Evolutionary conservation across 2,888 invertebrate species (phyloP).

Genomic region (Aphrophora alni): DNA sequence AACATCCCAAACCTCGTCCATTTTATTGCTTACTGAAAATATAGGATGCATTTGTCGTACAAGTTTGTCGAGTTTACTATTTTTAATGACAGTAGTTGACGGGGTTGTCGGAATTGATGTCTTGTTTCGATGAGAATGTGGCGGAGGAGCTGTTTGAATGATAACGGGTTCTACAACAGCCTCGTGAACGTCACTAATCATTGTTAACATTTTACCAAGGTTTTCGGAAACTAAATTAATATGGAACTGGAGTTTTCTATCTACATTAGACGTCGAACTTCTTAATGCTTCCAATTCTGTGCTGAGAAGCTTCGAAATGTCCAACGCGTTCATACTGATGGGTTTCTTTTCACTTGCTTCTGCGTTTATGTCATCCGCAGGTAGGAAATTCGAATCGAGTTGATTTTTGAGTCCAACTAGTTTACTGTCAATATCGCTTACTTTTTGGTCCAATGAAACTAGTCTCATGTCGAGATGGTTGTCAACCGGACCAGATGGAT

Average conservation of each 20-base stretch:
- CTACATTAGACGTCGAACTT: conserved; percentile 66
- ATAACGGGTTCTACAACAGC: conserved; percentile 80
- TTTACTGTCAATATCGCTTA: conserved; percentile 81
- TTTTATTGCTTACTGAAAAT: conserved; percentile 84
- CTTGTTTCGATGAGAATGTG: conserved; percentile 57
- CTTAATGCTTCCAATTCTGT: conserved; percentile 80
- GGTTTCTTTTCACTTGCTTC: conserved; percentile 89
- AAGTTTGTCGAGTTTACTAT: conserved; percentile 80
- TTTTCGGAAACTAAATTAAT: conserved; percentile 84
- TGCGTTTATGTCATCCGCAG: conserved; percentile 82
- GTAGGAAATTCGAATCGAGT: conserved; percentile 80
- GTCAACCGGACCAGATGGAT: conserved; percentile 50
- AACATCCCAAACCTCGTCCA: conserved; percentile 92
- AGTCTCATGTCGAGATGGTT: conserved; percentile 69
- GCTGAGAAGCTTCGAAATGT: conserved; percentile 84
- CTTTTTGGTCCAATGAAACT: conserved; percentile 80
- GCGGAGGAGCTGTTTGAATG: conserved; percentile 43
- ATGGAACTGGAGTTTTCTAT: conserved; percentile 82
- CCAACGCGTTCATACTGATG: conserved; percentile 80
- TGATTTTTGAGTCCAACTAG: conserved; percentile 80
- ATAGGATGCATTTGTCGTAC: conserved; percentile 85
- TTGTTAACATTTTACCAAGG: conserved; percentile 75
- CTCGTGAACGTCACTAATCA: conserved; percentile 83
- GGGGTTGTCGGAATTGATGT: conserved; percentile 60
- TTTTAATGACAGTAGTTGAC: conserved; percentile 63